Percentiles rank a stretch among this genome's conserved stretches.
Evolutionary conservation across 1,140 invertebrate genomes (phyloP).

Genomic region (Condylostylus longicornis): DNA sequence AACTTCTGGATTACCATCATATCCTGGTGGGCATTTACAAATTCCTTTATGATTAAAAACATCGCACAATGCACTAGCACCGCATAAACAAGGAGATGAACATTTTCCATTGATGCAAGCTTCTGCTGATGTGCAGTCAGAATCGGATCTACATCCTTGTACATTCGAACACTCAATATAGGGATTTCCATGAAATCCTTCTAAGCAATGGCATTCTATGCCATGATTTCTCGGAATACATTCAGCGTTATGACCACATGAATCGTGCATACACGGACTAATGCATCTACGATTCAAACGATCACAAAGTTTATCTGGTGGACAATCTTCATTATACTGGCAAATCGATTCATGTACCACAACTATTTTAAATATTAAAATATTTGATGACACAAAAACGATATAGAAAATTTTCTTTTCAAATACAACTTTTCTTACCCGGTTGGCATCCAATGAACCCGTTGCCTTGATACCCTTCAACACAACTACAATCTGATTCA

Average conservation of each 20-base stretch:
- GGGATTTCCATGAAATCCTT: conserved; percentile 64
- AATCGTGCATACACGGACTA: conserved; percentile 66
- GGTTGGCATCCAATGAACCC: conserved; percentile 61
- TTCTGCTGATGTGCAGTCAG: conserved; percentile 50
- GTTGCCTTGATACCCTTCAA: conserved; percentile 71
- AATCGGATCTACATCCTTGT: conserved; percentile 49
- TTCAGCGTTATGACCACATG: conserved; percentile 70
- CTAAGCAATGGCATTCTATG: conserved; percentile 59
- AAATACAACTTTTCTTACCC: conserved; percentile 39
- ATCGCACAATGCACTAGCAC: conserved; percentile 58
- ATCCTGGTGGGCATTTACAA: conserved; percentile 63
- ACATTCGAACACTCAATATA: conserved; percentile 53
- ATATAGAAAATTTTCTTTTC: no score
- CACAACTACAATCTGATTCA: conserved; percentile 67
- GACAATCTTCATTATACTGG: conserved; percentile 80
- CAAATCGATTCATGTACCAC: conserved; percentile 54
- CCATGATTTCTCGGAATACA: conserved; percentile 63
- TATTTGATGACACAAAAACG: no score
- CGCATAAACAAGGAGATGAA: conserved; percentile 59
- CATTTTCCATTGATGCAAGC: conserved; percentile 61
- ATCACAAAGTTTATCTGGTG: conserved; percentile 64
- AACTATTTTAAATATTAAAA: conserved; percentile 13
- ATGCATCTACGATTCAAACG: conserved; percentile 65
- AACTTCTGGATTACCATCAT: conserved; percentile 49
- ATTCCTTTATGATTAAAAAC: conserved; percentile 53